Conservation (phyloP, 1,140 invertebrate species). For the Pseudomyrmex sp. region DNA sequence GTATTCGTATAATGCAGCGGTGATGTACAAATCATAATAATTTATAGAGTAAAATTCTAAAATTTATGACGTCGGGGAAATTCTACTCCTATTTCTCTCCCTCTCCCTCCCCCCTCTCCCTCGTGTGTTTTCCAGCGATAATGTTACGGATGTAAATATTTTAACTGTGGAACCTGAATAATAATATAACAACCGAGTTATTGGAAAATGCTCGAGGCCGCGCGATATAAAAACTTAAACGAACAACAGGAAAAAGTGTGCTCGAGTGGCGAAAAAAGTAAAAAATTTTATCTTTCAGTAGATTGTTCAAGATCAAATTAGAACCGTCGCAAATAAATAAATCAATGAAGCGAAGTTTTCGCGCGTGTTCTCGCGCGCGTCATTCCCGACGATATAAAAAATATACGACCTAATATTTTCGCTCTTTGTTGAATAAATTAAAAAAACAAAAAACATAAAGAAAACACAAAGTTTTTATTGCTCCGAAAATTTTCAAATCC, state of each 20-base stretch:
- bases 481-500: neutral
- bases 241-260: neutral
- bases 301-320: neutral
- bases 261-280: neutral
- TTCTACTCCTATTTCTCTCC: neutral
- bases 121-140: neutral
- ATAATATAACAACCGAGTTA: slow-evolving; percentile 8
- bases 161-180: slow-evolving; percentile 10
- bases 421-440: neutral
- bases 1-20: slow-evolving; percentile 3
- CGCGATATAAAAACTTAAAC: neutral
- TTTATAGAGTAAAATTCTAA: slow-evolving; percentile 13
- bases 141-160: slow-evolving; percentile 7
- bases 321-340: neutral
- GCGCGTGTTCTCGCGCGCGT: neutral
- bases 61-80: slow-evolving; percentile 24
- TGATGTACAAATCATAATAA: slow-evolving; percentile 10
- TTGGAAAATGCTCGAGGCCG: neutral
- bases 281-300: neutral
- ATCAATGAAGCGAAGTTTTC: neutral
- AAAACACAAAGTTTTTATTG: slow-evolving; percentile 2
- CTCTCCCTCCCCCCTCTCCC: no score
- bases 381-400: neutral
- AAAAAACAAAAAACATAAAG: neutral
- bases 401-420: neutral